Base-by-base conservation (phyloP, 2,888 invertebrate species). In the Leucozona laternaria region DNA sequence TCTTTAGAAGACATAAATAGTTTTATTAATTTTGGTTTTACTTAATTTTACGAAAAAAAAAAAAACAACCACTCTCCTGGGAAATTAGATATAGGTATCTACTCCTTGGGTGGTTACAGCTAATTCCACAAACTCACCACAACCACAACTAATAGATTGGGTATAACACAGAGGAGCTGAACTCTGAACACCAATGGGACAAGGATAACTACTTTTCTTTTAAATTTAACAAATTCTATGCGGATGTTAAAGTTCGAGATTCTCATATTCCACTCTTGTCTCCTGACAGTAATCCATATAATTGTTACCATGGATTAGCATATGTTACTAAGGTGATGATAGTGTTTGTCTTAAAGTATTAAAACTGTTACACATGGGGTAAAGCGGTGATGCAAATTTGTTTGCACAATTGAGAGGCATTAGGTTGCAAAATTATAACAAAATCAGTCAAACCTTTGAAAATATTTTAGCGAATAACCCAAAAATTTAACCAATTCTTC, bases 31-130 rank as follows among this genome's bases (percentile, higher is more conserved):
- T 22, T 25, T 22, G 22, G 22, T 50, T 50, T 50, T 15, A 15
- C 22, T 50, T 50, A 50, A 25, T 50, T 50, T 15, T 13, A 50
- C 0, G 50, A 50, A 25, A 13, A 3, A 25, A 25, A 25, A 50
- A 25, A 13, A 3, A 25, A 25, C 22, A 50, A 25, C 50, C 22
- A 22, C 50, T 50, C 50, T 50, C 0, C 50, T 25, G 50, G 50
- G 50, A 50, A 50, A 50, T 50, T 25, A 50, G 13, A 25, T 50
- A n/a, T n/a, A n/a, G n/a, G n/a, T n/a, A n/a, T n/a, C n/a, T n/a
- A 15, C 50, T 15, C 22, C 11, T 50, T 20, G 20, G 22, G 5
- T 15, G 22, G 13, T 13, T 50, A 22, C 15, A 50, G 22, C 8
- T 15, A 15, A 8, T 22, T 2, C 11, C 22, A 22, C 15, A 50